phyloP scores from a whole-genome alignment of 2,797 vertebrate species.

The Chaetodon trifasciatus region DNA sequence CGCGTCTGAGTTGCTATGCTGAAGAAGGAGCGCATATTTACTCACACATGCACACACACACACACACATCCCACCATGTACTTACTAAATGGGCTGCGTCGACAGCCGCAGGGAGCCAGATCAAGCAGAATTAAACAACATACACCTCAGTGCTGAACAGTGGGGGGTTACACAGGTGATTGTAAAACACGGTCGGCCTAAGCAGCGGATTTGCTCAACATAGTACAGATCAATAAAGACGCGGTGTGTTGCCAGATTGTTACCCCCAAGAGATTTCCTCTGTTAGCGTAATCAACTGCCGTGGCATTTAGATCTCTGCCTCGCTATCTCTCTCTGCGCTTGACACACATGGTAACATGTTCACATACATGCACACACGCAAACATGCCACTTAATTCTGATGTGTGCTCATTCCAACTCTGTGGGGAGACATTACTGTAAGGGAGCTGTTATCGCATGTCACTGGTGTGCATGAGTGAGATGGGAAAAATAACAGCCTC shows the following conservation, averaged over 20 bases:
- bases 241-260: constrained; percentile 39
- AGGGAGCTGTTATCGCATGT: constrained; percentile 14
- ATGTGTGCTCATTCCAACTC: constrained; percentile 7
- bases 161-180: constrained; percentile 57
- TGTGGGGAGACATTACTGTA: constrained; percentile 4
- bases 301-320: constrained; percentile 27
- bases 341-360: constrained; percentile 12
- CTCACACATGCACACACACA: not conserved
- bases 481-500: constrained; percentile 16
- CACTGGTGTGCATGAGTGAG: constrained; percentile 4
- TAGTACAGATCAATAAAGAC: constrained; percentile 67
- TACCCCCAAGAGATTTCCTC: constrained; percentile 32
- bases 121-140: constrained; percentile 68
- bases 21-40: not conserved
- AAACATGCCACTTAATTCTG: constrained; percentile 20
- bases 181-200: constrained; percentile 42
- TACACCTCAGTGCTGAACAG: constrained; percentile 36
- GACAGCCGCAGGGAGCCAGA: constrained; percentile 46
- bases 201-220: constrained; percentile 59
- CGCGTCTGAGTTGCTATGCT: not conserved
- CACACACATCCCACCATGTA: constrained; percentile 14
- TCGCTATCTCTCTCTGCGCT: constrained; percentile 6
- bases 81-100: constrained; percentile 25
- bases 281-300: constrained; percentile 43
- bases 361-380: not conserved